These are phyloP conservation scores for Frankliniella intonsa DNA, from an alignment of 2,888 invertebrate species.

Conservation along the genomic window DNA sequence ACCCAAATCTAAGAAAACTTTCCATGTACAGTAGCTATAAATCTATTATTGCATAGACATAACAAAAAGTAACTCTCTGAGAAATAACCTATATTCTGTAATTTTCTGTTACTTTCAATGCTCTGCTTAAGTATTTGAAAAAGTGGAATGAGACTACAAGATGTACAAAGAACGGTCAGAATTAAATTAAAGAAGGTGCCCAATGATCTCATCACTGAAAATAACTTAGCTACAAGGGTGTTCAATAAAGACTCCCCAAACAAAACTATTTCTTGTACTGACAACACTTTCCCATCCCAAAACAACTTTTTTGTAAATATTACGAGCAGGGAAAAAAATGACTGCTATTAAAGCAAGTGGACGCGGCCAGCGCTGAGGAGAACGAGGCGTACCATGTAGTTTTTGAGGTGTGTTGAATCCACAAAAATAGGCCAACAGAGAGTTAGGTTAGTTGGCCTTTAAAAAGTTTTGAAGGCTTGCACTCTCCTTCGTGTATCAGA, in stretches of 20 bases:
- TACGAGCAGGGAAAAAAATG: background rate
- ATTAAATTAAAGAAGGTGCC: too few species aligned
- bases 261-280: background rate
- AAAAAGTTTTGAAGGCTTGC: background rate
- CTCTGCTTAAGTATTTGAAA: too few species aligned
- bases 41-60: too few species aligned
- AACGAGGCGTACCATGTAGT: background rate
- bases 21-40: too few species aligned
- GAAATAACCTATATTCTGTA: too few species aligned
- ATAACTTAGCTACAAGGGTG: background rate
- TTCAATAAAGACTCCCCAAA: background rate
- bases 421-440: constrained; percentile 22
- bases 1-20: too few species aligned
- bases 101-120: too few species aligned
- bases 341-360: background rate
- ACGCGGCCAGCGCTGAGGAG: background rate
- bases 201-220: background rate
- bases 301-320: too few species aligned
- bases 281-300: background rate
- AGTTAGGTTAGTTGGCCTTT: constrained; percentile 26
- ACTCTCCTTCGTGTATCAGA: background rate
- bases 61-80: too few species aligned
- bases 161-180: too few species aligned
- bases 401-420: background rate
- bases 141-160: too few species aligned